These are phyloP conservation scores for Chaetodon trifasciatus DNA, from an alignment of 2,797 vertebrate species.

Conservation along the genomic window DNA sequence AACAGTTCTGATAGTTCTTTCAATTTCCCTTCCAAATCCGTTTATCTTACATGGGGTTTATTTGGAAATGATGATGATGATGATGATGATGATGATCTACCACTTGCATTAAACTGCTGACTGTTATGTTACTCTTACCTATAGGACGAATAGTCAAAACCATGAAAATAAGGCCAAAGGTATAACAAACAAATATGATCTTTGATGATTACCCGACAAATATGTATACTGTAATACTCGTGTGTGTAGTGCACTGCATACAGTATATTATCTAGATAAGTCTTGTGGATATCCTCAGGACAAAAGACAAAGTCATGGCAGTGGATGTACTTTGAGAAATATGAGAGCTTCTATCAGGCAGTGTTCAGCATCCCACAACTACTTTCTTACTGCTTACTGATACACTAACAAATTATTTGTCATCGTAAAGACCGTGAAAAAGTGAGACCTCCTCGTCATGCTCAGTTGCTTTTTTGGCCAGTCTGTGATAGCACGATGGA, in stretches of 20 bases:
- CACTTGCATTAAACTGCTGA: neutral
- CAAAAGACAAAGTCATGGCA: constrained; percentile 3
- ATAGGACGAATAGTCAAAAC: neutral
- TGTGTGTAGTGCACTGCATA: neutral
- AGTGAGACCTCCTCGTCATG: neutral
- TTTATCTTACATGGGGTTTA: neutral
- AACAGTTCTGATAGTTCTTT: neutral
- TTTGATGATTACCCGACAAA: neutral
- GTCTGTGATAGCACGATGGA: constrained; percentile 29
- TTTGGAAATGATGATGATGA: too few species aligned
- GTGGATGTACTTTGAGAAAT: constrained; percentile 8
- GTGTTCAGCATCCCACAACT: constrained; percentile 8
- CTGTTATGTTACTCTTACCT: neutral
- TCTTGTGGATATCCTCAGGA: neutral
- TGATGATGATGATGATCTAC: too few species aligned
- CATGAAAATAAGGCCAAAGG: neutral
- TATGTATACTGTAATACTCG: neutral
- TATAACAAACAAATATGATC: neutral
- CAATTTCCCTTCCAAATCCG: neutral
- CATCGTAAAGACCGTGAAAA: constrained; percentile 10
- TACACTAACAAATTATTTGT: constrained; percentile 31
- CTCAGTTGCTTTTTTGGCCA: constrained; percentile 29
- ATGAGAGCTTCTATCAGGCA: constrained; percentile 15
- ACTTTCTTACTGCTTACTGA: constrained; percentile 10
- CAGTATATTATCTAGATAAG: neutral